Evolutionary conservation across 2,113 vertebrate genomes (phyloP).

Genomic region (Macquaria ambigua): DNA sequence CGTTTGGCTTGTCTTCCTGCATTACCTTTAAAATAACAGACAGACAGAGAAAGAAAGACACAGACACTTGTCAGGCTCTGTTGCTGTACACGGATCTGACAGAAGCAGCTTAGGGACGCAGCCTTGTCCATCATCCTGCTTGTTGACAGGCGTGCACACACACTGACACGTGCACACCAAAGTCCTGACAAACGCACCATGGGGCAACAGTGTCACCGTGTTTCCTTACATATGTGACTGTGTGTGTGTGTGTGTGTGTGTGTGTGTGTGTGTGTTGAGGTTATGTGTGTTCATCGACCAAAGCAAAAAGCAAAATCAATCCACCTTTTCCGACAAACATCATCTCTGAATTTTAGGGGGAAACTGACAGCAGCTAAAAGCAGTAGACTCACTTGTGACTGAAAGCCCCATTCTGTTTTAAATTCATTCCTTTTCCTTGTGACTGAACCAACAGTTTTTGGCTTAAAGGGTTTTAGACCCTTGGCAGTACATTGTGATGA

Average conservation of each 20-base stretch:
- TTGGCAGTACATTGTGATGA: background rate
- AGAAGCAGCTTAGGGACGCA: slow-evolving; percentile 72
- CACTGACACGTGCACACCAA: slow-evolving; percentile 13
- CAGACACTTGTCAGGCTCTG: slow-evolving; percentile 65
- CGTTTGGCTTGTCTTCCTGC: slow-evolving; percentile 50
- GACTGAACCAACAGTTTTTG: background rate
- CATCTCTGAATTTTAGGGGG: background rate
- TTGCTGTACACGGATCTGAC: slow-evolving; percentile 65
- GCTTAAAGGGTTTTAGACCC: background rate
- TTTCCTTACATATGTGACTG: slow-evolving; percentile 15
- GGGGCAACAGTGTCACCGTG: slow-evolving; percentile 36
- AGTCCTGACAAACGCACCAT: slow-evolving; percentile 51
- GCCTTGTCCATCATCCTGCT: slow-evolving; percentile 69
- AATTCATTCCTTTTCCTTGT: background rate
- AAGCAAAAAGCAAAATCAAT: background rate
- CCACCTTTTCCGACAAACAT: background rate
- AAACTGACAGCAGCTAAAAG: background rate
- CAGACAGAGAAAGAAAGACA: slow-evolving; percentile 35
- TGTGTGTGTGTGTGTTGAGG: background rate
- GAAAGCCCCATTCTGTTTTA: background rate
- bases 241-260: background rate
- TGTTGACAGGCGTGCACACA: slow-evolving; percentile 56
- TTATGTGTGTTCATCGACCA: slow-evolving; percentile 7
- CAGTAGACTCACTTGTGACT: background rate
- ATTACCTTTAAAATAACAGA: slow-evolving; percentile 56